Percentiles rank a stretch among this genome's conserved stretches.
Conservation (phyloP, 1,140 invertebrate species). For the Pantala flavescens region DNA sequence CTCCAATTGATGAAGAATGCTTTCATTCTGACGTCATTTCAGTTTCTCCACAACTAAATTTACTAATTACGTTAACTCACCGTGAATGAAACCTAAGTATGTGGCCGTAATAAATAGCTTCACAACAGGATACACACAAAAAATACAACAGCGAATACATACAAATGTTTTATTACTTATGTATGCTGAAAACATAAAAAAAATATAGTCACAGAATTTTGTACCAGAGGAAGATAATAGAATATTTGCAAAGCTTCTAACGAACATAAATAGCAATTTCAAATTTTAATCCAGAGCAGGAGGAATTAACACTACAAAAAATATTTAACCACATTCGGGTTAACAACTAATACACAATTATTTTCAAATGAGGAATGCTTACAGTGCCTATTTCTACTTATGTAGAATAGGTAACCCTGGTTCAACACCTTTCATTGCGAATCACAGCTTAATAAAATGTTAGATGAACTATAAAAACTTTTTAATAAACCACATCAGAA, state of each 20-base stretch:
- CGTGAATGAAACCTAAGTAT: too few species aligned
- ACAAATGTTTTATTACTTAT: conserved; percentile 17
- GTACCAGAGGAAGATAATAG: not conserved
- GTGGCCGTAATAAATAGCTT: too few species aligned
- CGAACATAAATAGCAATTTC: not conserved
- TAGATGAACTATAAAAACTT: not conserved
- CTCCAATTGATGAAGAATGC: not conserved
- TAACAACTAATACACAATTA: not conserved
- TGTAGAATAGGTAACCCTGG: not conserved
- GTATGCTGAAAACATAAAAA: conserved; percentile 20
- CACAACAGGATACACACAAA: too few species aligned
- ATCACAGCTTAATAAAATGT: conserved; percentile 10
- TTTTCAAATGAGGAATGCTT: conserved; percentile 2
- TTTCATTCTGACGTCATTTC: not conserved
- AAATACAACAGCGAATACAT: not conserved
- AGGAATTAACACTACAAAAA: not conserved
- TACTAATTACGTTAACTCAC: too few species aligned
- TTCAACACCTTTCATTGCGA: conserved; percentile 6
- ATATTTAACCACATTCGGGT: not conserved
- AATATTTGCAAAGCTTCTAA: not conserved
- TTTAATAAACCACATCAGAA: not conserved
- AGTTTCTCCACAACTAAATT: too few species aligned
- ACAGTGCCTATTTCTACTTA: not conserved
- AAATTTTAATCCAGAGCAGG: not conserved
- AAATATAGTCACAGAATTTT: conserved; percentile 12